Evolutionary conservation across 2,797 vertebrate genomes (phyloP).

Genomic region (Heliangelus exortis): DNA sequence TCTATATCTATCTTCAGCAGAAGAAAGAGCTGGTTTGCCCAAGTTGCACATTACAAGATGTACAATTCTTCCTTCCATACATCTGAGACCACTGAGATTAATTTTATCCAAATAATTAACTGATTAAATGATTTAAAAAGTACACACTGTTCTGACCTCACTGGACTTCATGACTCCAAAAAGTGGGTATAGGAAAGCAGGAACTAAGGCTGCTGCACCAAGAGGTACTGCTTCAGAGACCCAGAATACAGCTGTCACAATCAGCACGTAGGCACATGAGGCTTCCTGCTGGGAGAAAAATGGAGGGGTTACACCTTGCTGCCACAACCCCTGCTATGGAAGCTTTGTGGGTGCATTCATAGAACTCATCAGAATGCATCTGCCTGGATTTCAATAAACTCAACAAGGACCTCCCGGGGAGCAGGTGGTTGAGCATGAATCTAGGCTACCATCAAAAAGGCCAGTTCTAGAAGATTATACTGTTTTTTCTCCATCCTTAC

Average conservation of each 20-base stretch:
- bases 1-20: accelerated
- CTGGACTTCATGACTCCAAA: constrained; percentile 97
- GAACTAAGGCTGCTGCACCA: constrained; percentile 94
- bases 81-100: background rate
- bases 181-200: constrained; percentile 95
- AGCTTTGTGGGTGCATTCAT: background rate
- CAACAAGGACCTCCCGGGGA: background rate
- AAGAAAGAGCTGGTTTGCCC: background rate
- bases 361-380: background rate
- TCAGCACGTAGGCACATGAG: constrained; percentile 92
- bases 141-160: constrained; percentile 84
- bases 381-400: background rate
- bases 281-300: constrained; percentile 83
- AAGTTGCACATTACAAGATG: background rate
- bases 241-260: constrained; percentile 95
- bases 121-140: background rate
- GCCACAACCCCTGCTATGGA: background rate
- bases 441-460: background rate
- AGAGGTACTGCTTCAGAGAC: constrained; percentile 95
- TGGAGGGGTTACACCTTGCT: background rate
- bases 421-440: background rate
- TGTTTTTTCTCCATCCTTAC: background rate
- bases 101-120: background rate
- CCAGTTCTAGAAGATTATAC: background rate
- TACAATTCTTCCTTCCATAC: background rate